A percentile compares a stretch with the other conserved stretches of the same genome.
Evolutionary conservation across 2,113 vertebrate genomes (phyloP).

Genomic region (Eulacestoma nigropectus): DNA sequence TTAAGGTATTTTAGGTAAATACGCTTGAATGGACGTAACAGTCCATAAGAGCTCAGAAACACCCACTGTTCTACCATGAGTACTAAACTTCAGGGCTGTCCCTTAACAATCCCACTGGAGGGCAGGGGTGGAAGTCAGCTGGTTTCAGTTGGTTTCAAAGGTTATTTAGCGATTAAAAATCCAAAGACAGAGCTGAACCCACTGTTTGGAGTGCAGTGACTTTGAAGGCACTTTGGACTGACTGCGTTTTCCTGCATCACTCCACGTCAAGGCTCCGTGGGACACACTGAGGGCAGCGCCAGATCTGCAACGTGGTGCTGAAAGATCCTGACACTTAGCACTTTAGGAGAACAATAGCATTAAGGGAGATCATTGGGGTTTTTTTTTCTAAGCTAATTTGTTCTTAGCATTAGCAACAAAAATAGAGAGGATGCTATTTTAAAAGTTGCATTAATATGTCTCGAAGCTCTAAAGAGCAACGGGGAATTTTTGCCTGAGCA

Average conservation of each 20-base stretch:
- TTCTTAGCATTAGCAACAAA: slow-evolving; percentile 34
- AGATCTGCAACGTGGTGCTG: not conserved
- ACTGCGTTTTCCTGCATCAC: not conserved
- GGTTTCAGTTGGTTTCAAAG: not conserved
- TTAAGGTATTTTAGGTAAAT: not conserved
- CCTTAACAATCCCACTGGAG: not conserved
- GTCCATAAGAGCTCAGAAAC: not conserved
- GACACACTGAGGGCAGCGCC: slow-evolving; percentile 18
- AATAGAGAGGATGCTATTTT: slow-evolving; percentile 48
- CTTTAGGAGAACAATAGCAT: slow-evolving; percentile 28
- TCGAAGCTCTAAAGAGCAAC: not conserved
- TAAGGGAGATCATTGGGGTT: not conserved
- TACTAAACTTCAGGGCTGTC: not conserved
- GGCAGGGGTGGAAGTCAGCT: not conserved
- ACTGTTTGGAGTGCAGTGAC: not conserved
- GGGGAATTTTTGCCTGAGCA: not conserved
- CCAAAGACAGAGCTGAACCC: not conserved
- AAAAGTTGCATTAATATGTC: slow-evolving; percentile 29
- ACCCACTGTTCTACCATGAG: not conserved
- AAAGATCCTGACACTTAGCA: slow-evolving; percentile 11
- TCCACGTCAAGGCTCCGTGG: not conserved
- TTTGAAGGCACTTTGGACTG: slow-evolving; percentile 15
- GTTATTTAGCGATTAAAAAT: not conserved
- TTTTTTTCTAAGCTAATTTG: slow-evolving; percentile 11
- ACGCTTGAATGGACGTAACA: not conserved